Base-by-base conservation (phyloP, 2,888 invertebrate genomes). In the Orchesellides sinensis region DNA sequence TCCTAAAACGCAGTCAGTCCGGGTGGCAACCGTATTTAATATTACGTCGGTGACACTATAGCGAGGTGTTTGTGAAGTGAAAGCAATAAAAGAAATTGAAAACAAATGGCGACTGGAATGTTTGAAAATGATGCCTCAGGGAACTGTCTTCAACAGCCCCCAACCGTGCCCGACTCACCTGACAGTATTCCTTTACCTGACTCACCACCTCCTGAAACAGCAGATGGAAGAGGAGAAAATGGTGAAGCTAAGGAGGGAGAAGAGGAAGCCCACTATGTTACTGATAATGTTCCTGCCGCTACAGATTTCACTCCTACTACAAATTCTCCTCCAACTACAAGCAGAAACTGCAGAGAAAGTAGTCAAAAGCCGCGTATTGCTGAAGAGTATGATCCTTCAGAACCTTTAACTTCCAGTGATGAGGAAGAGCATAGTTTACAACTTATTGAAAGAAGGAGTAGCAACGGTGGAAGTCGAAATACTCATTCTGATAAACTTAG, bases 341-440 rank as follows among this genome's bases (percentile, higher is more conserved):
- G 12, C 32, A 61, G 61, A 29, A 29, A 35, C 1, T 54, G 54
- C 54, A 19, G 79, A 6, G 23, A 68, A 70, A 19, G 73, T 27
- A 23, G 81, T 56, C 40, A 81, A 6, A 79, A 32, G 70, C 68
- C 77, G 2, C n/a, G 72, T 21, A 63, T 72, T 0, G 65, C 74
- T n/a, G 87, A 88, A 54, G 88, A 87, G 25, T 88, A 88, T 70
- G 88, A 88, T 47, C 88, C 88, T 14, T 88, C 87, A 0, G 86
- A 87, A 56, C 88, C 88, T 0, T 35, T 88, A 14, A 87, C 82
- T 6, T 87, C 87, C 0, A 87, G 87, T 78, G 88, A 88, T 14
- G 88, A 88, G 25, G 88, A 88, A 29, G 88, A 87, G 17, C 85
- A 85, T 35, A 79, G 79, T 65, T 23, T 79, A 27, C 79, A 69